These are phyloP conservation scores for Cirrhinus molitorella DNA, from an alignment of 2,797 vertebrate genomes.

Conservation along the genomic window DNA sequence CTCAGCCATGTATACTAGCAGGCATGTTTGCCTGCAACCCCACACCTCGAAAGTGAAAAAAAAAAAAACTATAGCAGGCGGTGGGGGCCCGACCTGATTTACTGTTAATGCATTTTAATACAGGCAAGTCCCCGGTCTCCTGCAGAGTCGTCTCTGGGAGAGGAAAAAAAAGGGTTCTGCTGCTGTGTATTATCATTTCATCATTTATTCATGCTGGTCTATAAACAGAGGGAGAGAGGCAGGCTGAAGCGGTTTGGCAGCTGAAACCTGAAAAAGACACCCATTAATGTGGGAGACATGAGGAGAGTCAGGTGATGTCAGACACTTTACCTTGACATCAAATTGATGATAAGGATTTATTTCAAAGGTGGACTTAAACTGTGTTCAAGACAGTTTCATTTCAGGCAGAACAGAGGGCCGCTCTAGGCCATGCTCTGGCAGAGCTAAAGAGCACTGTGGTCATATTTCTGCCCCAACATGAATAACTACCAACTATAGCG, in stretches of 20 bases:
- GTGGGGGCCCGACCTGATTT: slow-evolving; percentile 74
- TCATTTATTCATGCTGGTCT: slow-evolving; percentile 77
- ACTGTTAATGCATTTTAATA: slow-evolving; percentile 75
- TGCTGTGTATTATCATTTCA: slow-evolving; percentile 72
- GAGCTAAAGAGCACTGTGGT: slow-evolving; percentile 37
- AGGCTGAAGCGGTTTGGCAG: slow-evolving; percentile 51
- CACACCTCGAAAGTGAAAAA: slow-evolving; percentile 37
- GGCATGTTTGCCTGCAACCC: slow-evolving; percentile 43
- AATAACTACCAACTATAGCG: slow-evolving; percentile 20
- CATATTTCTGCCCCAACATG: slow-evolving; percentile 46
- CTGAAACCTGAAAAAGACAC: slow-evolving; percentile 57
- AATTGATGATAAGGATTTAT: slow-evolving; percentile 51
- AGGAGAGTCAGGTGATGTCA: slow-evolving; percentile 39
- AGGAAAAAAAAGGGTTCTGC: slow-evolving; percentile 56
- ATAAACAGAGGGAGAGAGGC: slow-evolving; percentile 61
- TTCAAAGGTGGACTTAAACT: slow-evolving; percentile 49
- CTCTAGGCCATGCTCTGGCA: slow-evolving; percentile 23
- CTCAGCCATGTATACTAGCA: slow-evolving; percentile 41
- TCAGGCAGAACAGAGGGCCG: slow-evolving; percentile 31
- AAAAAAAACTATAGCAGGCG: slow-evolving; percentile 57
- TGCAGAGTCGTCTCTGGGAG: slow-evolving; percentile 65
- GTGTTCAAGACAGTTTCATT: slow-evolving; percentile 44
- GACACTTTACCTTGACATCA: slow-evolving; percentile 41
- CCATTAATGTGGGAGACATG: slow-evolving; percentile 51
- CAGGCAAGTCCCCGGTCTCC: slow-evolving; percentile 65